These are phyloP conservation scores for Tinamus guttatus DNA, from an alignment of 2,113 vertebrate genomes.

Conservation along the genomic window DNA sequence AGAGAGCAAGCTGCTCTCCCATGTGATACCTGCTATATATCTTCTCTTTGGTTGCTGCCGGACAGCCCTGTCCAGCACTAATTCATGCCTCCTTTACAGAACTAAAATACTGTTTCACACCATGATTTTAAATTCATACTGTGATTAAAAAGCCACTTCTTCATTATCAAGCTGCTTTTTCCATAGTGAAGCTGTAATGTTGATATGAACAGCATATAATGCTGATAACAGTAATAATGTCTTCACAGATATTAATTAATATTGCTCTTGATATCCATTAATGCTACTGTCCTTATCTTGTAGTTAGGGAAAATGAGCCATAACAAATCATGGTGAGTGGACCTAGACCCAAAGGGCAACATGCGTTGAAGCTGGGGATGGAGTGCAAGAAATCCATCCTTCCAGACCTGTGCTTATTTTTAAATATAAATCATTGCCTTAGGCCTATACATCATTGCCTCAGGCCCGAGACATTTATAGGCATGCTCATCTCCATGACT, in stretches of 20 bases:
- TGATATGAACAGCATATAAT: background rate
- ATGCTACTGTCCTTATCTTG: background rate
- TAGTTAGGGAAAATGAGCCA: background rate
- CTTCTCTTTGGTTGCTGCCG: background rate
- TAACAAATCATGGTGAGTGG: background rate
- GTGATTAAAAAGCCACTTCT: background rate
- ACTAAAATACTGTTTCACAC: background rate
- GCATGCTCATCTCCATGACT: accelerated
- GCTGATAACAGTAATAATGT: background rate
- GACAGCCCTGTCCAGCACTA: background rate
- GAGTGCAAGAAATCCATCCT: background rate
- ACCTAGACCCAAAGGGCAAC: background rate
- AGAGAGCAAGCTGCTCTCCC: background rate
- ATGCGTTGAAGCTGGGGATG: background rate
- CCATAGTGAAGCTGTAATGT: background rate
- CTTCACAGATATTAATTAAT: background rate
- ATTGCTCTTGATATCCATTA: background rate
- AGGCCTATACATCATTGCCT: background rate
- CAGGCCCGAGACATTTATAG: background rate
- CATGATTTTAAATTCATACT: background rate
- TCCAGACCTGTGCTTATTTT: background rate
- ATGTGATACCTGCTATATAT: background rate
- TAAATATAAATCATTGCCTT: background rate
- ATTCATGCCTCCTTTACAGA: background rate
- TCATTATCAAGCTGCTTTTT: background rate